Evolutionary conservation across 2,797 vertebrate species (phyloP).

Genomic region (Capromys pilorides): DNA sequence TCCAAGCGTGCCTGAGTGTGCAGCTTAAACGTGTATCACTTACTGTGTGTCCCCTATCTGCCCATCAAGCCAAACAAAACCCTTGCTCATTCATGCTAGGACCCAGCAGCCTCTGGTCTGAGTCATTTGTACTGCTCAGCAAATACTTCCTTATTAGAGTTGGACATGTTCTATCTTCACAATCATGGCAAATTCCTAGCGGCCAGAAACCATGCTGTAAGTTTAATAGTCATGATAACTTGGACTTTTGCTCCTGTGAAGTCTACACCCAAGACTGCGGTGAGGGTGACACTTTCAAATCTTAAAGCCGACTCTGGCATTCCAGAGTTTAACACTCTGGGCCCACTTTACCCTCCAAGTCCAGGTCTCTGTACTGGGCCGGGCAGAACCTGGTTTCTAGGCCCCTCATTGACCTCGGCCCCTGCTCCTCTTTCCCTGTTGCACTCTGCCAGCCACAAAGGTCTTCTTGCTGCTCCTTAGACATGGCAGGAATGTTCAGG

Average conservation of each 20-base stretch:
- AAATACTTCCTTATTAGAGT: constrained; percentile 46
- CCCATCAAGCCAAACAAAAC: not conserved
- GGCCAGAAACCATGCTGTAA: constrained; percentile 59
- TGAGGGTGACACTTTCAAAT: not conserved
- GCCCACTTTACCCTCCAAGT: not conserved
- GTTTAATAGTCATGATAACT: not conserved
- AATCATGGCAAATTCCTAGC: constrained; percentile 65
- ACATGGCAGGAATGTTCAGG: not conserved
- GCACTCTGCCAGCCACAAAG: not conserved
- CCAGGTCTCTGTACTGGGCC: not conserved
- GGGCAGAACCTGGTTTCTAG: not conserved
- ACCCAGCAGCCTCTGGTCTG: not conserved
- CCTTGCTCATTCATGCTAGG: not conserved
- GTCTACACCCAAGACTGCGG: not conserved
- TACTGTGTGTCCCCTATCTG: not conserved
- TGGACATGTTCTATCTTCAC: constrained; percentile 61
- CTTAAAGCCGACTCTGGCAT: not conserved
- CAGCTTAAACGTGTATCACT: not conserved
- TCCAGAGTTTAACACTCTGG: not conserved
- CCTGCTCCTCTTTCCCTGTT: not conserved
- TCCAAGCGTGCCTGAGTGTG: not conserved
- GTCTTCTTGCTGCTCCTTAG: not conserved
- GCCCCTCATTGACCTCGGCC: not conserved
- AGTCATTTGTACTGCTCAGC: not conserved
- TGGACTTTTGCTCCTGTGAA: not conserved